Base-by-base conservation (phyloP, 2,888 invertebrate genomes). In the Spisula subtruncata region DNA sequence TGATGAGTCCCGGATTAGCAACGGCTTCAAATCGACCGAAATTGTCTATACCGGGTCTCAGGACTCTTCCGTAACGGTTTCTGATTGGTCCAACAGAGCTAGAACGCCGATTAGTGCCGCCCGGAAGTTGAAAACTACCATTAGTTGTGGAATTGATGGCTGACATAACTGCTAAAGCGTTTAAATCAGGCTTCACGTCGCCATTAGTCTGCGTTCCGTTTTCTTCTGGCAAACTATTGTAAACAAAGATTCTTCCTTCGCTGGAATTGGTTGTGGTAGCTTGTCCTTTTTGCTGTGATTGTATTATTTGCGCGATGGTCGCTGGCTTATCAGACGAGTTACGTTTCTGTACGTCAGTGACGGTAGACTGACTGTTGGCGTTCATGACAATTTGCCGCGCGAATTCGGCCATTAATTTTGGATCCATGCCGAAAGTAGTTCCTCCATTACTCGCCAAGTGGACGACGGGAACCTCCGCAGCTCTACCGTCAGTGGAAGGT, bases 1-100 rank as follows among this genome's bases (percentile, higher is more conserved):
- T 92, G 5, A 92, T 90, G 32, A 92, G 86, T 46, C 91, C 91
- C 1, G 90, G 92, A 29, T 89, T 92, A 0, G 92, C 92, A 8
- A 92, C 91, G 8, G 89, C 87, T 66, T 90, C 90, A 51, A 92
- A 91, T 20, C 92, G 60, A 20, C 90, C 90, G 48, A 90, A 92
- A 48, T 92, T 92, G 81, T 92, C 92, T 16, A 92, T 92, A 8
- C 92, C 92, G 4, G 92, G 92, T 81, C 92, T 81, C 20, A 92
- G 87, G 18, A 92, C 89, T 84, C 92, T 75, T 10, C 91, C 90
- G 25, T 90, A 89, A 10, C 85, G 86, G 60, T 90, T 89, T 81
- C 91, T 86, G 81, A 91, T 90, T 81, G 91, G 91, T 85, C 89
- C 89, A 60, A 86, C 75, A 0, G 80, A 25, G 20, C 56, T 56